These are phyloP conservation scores for Capromys pilorides DNA, from an alignment of 2,797 vertebrate species.

Conservation along the genomic window DNA sequence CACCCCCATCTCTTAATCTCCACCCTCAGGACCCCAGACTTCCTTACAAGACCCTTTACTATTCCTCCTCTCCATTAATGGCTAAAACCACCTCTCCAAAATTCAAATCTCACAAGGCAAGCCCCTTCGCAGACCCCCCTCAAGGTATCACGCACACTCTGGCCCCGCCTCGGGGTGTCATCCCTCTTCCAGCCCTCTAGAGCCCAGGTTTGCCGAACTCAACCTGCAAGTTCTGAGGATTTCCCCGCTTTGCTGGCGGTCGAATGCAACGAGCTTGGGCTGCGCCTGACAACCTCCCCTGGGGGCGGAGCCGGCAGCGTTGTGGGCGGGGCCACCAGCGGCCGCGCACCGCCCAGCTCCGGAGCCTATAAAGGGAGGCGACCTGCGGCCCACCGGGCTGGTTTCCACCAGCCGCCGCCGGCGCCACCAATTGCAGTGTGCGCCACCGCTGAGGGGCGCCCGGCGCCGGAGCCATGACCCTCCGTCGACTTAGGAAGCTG, in stretches of 20 bases:
- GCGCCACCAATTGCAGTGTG: rapidly evolving
- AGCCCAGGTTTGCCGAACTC: rapidly evolving
- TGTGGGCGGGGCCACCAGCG: constrained; percentile 22
- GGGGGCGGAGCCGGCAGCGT: constrained; percentile 36
- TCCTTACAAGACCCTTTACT: not conserved
- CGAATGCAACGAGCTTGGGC: not conserved
- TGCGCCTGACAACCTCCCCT: rapidly evolving
- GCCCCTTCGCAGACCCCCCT: not conserved
- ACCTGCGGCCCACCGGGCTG: not conserved
- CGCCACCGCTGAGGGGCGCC: not conserved
- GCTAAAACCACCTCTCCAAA: not conserved
- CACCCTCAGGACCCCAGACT: not conserved
- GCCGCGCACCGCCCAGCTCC: not conserved
- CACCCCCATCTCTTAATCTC: not conserved
- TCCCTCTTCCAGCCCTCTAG: not conserved
- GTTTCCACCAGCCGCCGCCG: not conserved
- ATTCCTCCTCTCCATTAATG: not conserved
- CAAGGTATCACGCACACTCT: not conserved
- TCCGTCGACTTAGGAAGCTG: constrained; percentile 92
- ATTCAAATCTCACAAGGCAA: not conserved
- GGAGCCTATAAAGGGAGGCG: constrained; percentile 67
- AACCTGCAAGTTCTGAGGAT: not conserved
- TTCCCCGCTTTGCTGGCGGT: rapidly evolving
- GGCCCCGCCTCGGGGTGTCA: not conserved
- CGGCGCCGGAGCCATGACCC: constrained; percentile 89